Conservation (phyloP, 1,140 invertebrate genomes). For the Zaprionus davidi region DNA sequence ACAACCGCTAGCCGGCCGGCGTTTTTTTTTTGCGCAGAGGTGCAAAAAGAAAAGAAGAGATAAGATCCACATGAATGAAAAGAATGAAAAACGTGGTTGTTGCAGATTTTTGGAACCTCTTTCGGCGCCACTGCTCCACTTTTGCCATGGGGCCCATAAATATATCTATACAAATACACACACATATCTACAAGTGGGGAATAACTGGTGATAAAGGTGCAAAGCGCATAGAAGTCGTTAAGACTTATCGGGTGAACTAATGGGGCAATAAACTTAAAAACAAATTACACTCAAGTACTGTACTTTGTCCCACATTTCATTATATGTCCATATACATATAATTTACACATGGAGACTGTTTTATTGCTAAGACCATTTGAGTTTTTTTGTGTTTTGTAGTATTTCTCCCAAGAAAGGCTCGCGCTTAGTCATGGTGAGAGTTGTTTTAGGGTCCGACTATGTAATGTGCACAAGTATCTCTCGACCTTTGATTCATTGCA, state of each 20-base stretch:
- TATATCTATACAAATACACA: neutral
- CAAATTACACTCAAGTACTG: constrained; percentile 53
- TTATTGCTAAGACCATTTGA: neutral
- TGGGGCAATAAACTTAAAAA: constrained; percentile 59
- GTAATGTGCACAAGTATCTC: neutral
- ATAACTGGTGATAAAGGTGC: constrained; percentile 17
- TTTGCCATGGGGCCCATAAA: neutral
- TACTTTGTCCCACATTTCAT: constrained; percentile 47
- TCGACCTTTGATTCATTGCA: constrained; percentile 11
- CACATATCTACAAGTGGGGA: neutral
- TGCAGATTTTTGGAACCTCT: constrained; percentile 3
- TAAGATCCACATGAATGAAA: constrained; percentile 4
- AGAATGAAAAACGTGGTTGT: constrained; percentile 59
- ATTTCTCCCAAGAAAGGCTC: neutral
- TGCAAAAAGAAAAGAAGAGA: constrained; percentile 52
- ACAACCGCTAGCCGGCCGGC: constrained; percentile 63
- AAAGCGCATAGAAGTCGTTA: constrained; percentile 29
- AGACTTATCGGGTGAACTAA: constrained; percentile 31
- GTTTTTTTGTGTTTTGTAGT: neutral
- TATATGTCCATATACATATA: constrained; percentile 4
- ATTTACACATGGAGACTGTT: neutral
- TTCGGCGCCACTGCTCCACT: constrained; percentile 3
- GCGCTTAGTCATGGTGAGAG: constrained; percentile 7
- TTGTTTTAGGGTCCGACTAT: neutral
- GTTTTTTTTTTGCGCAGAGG: constrained; percentile 39